These are phyloP conservation scores for Corvus cornix DNA, from an alignment of 2,113 vertebrate species.

Conservation along the genomic window DNA sequence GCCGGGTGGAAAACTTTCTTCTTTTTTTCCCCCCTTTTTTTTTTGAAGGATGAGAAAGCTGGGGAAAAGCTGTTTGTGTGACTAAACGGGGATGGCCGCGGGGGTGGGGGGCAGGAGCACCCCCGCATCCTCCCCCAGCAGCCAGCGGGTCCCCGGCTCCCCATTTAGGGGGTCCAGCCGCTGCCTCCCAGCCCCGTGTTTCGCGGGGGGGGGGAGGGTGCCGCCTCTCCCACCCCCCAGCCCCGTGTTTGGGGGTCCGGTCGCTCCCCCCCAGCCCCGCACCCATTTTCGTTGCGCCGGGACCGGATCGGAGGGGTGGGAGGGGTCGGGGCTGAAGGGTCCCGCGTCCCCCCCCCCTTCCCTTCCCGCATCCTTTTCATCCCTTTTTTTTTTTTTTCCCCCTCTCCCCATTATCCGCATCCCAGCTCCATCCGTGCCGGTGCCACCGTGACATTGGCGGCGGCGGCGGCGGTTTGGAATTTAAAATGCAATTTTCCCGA, in stretches of 20 bases:
- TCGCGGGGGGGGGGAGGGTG: background rate
- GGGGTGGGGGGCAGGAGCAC: too few species aligned
- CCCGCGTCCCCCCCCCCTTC: background rate
- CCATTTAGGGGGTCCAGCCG: background rate
- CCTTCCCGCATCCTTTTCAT: background rate
- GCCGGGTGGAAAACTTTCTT: background rate
- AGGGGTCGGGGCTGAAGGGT: background rate
- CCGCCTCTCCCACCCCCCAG: background rate
- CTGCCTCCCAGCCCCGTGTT: background rate
- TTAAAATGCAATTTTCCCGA: background rate
- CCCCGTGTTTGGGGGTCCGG: background rate
- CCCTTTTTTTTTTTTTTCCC: background rate
- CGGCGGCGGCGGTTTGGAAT: background rate
- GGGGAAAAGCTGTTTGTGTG: background rate
- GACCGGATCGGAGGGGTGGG: too few species aligned
- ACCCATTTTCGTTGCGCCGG: background rate
- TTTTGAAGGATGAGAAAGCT: background rate
- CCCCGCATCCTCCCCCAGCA: background rate
- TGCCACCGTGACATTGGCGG: background rate
- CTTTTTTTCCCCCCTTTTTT: background rate
- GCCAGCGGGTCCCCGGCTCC: too few species aligned
- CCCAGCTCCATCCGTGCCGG: background rate
- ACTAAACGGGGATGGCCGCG: too few species aligned
- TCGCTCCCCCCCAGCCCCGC: background rate
- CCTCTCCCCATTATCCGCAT: background rate